Evolutionary conservation across 2,797 vertebrate species (phyloP), one percentile per base, ranked within the genome.

Genomic region (Rhynchonycteris naso): DNA sequence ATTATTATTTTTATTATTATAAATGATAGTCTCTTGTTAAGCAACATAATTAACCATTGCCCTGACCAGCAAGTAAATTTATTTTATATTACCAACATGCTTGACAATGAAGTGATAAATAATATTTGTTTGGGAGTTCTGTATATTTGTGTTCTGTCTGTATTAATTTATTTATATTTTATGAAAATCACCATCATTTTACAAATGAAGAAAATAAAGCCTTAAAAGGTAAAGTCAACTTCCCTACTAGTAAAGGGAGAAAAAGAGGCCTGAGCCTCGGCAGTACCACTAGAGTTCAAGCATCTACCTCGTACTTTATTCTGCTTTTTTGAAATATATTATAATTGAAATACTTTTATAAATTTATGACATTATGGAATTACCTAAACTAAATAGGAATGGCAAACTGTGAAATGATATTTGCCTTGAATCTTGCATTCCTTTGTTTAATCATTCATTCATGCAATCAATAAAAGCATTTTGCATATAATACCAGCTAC

Each of bases 151-250:
- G 30, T 43, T 93, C 50, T 59, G 0, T 91, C 78, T 69, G 19
- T 69, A 69, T 71, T 63, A 72, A 78, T 26, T 78, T 89, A 74
- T 54, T 82, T 95, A 86, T 66, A 28, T n/a, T 10, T 50, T 90
- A n/a, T 76, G 78, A 81, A 33, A 78, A 61, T 61, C 7, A 81
- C 26, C 2, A 84, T 61, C 7, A 54, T 90, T 90, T 94, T 87
- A 76, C 4, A 80, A 21, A 82, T 82, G 14, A 88, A 43, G 18
- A 84, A 88, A 83, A 88, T 47, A 7, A 87, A 30, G 5, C 0
- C 18, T 79, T 85, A 33, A 83, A 85, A 92, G 10, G 54, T 43
- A 35, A 63, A 85, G 30, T 83, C 5, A 43, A n/a, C n/a, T 76
- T 71, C 10, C 47, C 14, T 83, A 9, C 4, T 21, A 59, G 2